phyloP scores from a whole-genome alignment of 1,140 invertebrate genomes.

The Drosophila asahinai region DNA sequence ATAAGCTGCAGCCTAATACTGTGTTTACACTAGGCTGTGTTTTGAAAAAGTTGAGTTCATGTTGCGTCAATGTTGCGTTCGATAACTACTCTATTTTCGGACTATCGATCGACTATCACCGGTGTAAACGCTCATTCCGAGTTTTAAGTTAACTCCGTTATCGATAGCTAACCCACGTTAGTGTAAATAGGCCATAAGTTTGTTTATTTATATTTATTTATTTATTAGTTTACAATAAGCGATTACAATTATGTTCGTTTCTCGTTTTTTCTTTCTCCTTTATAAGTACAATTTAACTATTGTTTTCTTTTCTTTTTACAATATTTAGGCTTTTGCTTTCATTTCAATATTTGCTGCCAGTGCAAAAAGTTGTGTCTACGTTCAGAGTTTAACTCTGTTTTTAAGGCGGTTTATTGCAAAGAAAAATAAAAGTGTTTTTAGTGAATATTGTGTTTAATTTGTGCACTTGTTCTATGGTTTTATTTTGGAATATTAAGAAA shows the following conservation, averaged over 20 bases:
- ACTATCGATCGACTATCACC: too few relatives aligned
- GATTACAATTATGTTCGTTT: constrained; percentile 78
- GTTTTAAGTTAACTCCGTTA: too few relatives aligned
- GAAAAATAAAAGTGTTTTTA: constrained; percentile 73
- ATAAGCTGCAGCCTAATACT: constrained; percentile 12
- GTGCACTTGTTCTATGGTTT: constrained; percentile 39
- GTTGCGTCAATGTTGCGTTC: too few relatives aligned
- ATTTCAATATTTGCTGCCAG: constrained; percentile 80
- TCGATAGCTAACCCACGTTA: too few relatives aligned
- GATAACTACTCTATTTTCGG: too few relatives aligned
- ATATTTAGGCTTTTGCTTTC: constrained; percentile 27
- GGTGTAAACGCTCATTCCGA: too few relatives aligned
- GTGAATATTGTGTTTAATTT: constrained; percentile 61
- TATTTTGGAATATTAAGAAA: constrained; percentile 56
- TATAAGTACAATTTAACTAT: constrained; percentile 85
- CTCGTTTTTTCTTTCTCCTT: constrained; percentile 57
- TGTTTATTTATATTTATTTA: constrained; percentile 81
- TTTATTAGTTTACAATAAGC: constrained; percentile 85
- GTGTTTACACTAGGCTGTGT: too few relatives aligned
- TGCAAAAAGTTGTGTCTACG: constrained; percentile 76
- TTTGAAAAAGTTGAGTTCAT: too few relatives aligned
- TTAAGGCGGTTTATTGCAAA: constrained; percentile 38
- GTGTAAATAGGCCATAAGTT: too few relatives aligned
- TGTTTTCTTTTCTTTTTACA: constrained; percentile 75
- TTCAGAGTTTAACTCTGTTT: constrained; percentile 50